Evolutionary conservation across 2,797 vertebrate genomes (phyloP), one percentile per base, ranked within the genome.

Genomic region (Pelobates cultripes): DNA sequence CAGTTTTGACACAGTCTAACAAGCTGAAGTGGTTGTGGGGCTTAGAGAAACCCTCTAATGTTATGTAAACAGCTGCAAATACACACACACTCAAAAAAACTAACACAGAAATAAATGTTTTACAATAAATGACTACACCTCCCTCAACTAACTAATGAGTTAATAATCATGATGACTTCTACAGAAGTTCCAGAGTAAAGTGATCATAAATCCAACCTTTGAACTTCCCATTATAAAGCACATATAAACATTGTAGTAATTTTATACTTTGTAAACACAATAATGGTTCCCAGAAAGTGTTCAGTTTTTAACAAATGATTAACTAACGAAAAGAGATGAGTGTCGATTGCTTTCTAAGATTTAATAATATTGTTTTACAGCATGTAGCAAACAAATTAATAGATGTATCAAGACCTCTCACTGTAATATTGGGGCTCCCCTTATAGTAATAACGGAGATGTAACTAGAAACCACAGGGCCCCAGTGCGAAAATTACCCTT

Each of bases 241-340:
- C 1, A 40, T 43, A 73, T 67, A 71, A 44, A 43, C 73, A 43
- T 1, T 17, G 9, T 77, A 71, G 28, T 71, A 42, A 70, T 64
- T 71, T 66, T 66, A 43, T 13, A 70, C 43, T 44, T 14, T 15
- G 43, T 15, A 72, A 40, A 40, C 9, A 51, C 9, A 51, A 3
- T 71, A 71, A 71, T 17, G 12, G 13, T 68, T 68, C 5, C 8
- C 4, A 68, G 66, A 68, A 68, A 57, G 55, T 57, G 8, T 57
- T 12, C 55, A 57, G 53, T 6, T 40, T 67, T 68, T 41, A 70
- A 64, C 40, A 51, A 76, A 81, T 81, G 45, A 51, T 81, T 76
- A 76, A 41, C 73, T 75, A 47, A 67, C 55, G 15, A 15, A 74
- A 28, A 28, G 28, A 51, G 47, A 17, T 57, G 14, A 57, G 13